Evolutionary conservation across 2,113 vertebrate genomes (phyloP), one percentile per base, ranked within the genome.

Genomic region (Peromyscus polionotus): DNA sequence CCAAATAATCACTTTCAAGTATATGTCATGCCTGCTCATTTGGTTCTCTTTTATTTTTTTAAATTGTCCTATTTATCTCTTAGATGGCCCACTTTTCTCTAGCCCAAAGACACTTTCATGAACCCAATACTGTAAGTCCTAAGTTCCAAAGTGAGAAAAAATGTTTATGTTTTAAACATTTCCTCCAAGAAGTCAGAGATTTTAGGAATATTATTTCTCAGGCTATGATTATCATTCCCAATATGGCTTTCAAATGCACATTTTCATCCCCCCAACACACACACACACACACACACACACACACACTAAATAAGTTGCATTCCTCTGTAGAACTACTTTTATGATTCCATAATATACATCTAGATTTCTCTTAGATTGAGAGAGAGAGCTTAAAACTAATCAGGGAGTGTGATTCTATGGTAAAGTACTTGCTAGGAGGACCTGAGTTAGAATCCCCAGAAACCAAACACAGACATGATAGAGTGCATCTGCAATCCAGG

Each of bases 1-100:
- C 26, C 48, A 90, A 77, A 68, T 79, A 77, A 63, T 76, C 36
- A 73, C 19, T 95, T 96, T 91, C 0, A 65, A 73, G 42, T 95
- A 77, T 77, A 51, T 79, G 16, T 76, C 22, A 96, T 94, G 5
- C 83, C 77, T 80, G 20, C 19, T 61, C 13, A 19, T 67, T 90
- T 83, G 4, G n/a, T 79, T 61, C 5, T 73, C 92, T 45, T 77
- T 14, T 87, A 31, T n/a, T n/a, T n/a, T n/a, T 90, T 70, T 11
- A 28, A 59, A 57, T 7, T 76, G 65, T n/a, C 8, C 80, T 63
- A 19, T 61, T 51, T 76, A 3, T 80, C 42, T 85, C 24, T 91
- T 85, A 63, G 28, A 57, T 33, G 91, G 48, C 3, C 17, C 33
- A 86, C 1, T 48, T 89, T 26, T 80, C 3, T 59, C 8, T 13